Evolutionary conservation across 37 sponge, comb jelly and placozoan species (phyloP), one percentile per base, ranked within the genome.

Genomic region (Theonella swinhoei): DNA sequence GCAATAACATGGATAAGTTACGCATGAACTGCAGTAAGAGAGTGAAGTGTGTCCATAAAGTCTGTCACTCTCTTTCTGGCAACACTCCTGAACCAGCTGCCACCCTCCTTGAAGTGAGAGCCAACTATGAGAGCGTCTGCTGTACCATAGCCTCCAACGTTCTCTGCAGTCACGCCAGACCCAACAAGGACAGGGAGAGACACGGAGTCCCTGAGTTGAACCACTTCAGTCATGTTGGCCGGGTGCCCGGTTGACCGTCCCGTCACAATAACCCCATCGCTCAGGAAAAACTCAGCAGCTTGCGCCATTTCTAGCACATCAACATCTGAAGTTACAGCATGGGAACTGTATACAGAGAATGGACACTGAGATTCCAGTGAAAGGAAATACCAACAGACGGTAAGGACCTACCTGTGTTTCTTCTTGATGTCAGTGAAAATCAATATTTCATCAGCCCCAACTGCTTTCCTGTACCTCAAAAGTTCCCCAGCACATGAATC

Each of bases 391-490:
- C 19, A 33, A 17, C 8, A 72, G 7, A 19, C 25, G 8, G 24
- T 4, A 72, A 72, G 5, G 4, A 29, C 62, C 63, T 83, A 92
- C 95, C 90, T 76, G 86, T 96, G 97, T 54, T 96, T 96, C 67
- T 96, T 96, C 83, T 96, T 91, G 34, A 96, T 89, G 75, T 96
- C 97, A 39, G 95, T 89, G 59, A 86, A 79, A 0, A 96, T 74
- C 3, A 81, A 23, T 11, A 94, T 61, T 29, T 86, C 58, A 0
- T 96, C 90, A 74, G 92, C 97, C 77, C 85, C 88, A 61, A 96
- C 87, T 24, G 35, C 64, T 62, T 59, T 81, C 32, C 95, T 33
- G 42, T 96, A 96, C 29, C 97, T 63, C 34, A 96, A 72, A 34
- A 96, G 88, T 9, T 91, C 90, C 30, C 92, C 97, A 68, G 97